Evolutionary conservation across 2,888 invertebrate genomes (phyloP).

Genomic region (Teinopalpus imperialis): DNA sequence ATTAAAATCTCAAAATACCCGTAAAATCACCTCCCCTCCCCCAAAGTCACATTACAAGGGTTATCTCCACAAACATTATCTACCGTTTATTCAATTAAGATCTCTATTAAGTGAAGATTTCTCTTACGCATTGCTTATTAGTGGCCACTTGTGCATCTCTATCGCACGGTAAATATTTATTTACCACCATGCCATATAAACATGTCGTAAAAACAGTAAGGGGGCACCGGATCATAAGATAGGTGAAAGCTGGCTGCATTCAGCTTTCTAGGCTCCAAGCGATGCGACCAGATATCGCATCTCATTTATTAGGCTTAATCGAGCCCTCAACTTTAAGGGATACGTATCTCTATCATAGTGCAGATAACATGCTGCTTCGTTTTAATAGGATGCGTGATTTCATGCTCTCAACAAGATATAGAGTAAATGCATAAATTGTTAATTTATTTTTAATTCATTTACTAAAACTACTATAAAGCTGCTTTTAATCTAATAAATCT

Average conservation of each 20-base stretch:
- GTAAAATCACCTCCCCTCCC: no score
- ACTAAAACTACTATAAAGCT: no score
- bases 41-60: no score
- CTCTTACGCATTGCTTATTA: neutral
- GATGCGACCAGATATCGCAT: constrained; percentile 35
- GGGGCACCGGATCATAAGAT: constrained; percentile 34
- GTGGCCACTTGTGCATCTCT: constrained; percentile 1
- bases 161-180: constrained; percentile 27
- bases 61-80: no score
- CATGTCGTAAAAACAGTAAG: constrained; percentile 36
- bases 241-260: constrained; percentile 35
- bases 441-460: no score
- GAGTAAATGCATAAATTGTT: no score
- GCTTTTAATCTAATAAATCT: no score
- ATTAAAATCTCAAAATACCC: no score
- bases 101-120: neutral
- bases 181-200: constrained; percentile 28
- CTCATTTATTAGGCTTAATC: constrained; percentile 44
- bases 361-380: constrained; percentile 13
- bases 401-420: constrained; percentile 5
- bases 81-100: no score
- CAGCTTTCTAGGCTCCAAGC: constrained; percentile 38
- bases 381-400: constrained; percentile 26
- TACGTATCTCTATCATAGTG: constrained; percentile 34
- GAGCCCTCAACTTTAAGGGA: constrained; percentile 34